phyloP scores from a whole-genome alignment of 2,797 vertebrate species.

The Arnoldichthys spilopterus region DNA sequence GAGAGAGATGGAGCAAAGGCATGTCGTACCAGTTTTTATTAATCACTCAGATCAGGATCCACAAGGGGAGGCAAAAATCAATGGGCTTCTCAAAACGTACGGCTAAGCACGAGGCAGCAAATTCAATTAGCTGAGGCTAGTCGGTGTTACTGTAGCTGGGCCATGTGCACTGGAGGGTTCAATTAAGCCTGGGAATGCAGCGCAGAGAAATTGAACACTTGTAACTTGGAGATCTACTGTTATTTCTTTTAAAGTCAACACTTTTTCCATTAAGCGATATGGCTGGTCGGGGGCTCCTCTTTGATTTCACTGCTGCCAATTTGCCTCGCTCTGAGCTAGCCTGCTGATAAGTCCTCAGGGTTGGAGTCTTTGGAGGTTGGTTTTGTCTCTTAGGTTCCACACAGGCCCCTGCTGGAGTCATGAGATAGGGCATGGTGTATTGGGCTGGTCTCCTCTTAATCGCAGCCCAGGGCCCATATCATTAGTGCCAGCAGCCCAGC shows the following conservation, averaged over 20 bases:
- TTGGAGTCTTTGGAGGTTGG: conserved; percentile 11
- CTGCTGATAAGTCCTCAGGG: conserved; percentile 16
- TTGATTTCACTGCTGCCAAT: conserved; percentile 37
- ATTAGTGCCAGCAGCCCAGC: conserved; percentile 18
- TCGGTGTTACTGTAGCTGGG: conserved; percentile 53
- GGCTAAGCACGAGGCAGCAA: conserved; percentile 55
- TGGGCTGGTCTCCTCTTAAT: background rate
- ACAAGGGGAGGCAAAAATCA: conserved; percentile 42
- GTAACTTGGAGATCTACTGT: conserved; percentile 42
- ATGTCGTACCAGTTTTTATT: conserved; percentile 40
- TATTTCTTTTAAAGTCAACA: conserved; percentile 40
- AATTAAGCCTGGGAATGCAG: conserved; percentile 55
- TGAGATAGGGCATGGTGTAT: background rate
- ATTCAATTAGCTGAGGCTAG: conserved; percentile 64
- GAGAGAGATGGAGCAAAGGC: conserved; percentile 19
- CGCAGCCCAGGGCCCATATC: conserved; percentile 25
- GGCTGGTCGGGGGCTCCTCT: conserved; percentile 14
- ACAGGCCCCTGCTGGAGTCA: background rate
- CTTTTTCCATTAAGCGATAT: conserved; percentile 43
- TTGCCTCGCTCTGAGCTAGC: background rate
- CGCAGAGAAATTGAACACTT: conserved; percentile 49
- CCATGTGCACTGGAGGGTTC: conserved; percentile 53
- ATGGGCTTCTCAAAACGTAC: conserved; percentile 36
- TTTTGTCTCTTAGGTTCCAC: background rate
- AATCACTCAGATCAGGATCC: conserved; percentile 46